Evolutionary conservation across 2,888 invertebrate species (phyloP).

Genomic region (Cataglyphis livida): DNA sequence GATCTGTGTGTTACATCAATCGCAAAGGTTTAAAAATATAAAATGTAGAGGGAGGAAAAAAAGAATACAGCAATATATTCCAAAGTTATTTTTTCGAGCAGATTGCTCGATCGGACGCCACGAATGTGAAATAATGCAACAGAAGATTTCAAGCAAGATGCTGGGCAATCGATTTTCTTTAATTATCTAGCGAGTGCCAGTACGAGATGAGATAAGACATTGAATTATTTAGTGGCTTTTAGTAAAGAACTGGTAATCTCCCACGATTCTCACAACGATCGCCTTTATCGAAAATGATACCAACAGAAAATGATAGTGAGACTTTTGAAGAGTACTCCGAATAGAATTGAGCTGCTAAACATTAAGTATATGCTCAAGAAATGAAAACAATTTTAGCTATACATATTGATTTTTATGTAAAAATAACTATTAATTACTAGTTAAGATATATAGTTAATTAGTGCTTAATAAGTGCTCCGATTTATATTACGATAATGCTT

Average conservation of each 20-base stretch:
- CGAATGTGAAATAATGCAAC: conserved; percentile 56
- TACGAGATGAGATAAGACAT: conserved; percentile 19
- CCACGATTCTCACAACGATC: conserved; percentile 55
- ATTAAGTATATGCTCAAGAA: conserved; percentile 7
- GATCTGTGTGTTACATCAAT: background rate
- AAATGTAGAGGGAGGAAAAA: conserved; percentile 11
- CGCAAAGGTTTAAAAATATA: conserved; percentile 21
- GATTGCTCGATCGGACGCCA: conserved; percentile 32
- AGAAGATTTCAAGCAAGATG: conserved; percentile 46
- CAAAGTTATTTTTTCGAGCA: conserved; percentile 54
- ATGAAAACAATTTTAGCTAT: background rate
- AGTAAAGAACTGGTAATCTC: conserved; percentile 39
- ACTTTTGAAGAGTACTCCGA: background rate
- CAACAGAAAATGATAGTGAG: conserved; percentile 56
- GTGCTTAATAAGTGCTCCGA: background rate
- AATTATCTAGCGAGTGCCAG: conserved; percentile 57
- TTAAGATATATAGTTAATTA: background rate
- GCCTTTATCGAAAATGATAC: conserved; percentile 55
- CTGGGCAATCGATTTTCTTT: conserved; percentile 60
- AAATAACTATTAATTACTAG: background rate
- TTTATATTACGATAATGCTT: background rate
- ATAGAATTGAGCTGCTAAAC: conserved; percentile 17
- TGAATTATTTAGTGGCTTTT: conserved; percentile 64
- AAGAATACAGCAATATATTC: conserved; percentile 31
- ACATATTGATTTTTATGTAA: background rate